Evolutionary conservation across 1,140 invertebrate species (phyloP).

Genomic region (Drosophila grimshawi): DNA sequence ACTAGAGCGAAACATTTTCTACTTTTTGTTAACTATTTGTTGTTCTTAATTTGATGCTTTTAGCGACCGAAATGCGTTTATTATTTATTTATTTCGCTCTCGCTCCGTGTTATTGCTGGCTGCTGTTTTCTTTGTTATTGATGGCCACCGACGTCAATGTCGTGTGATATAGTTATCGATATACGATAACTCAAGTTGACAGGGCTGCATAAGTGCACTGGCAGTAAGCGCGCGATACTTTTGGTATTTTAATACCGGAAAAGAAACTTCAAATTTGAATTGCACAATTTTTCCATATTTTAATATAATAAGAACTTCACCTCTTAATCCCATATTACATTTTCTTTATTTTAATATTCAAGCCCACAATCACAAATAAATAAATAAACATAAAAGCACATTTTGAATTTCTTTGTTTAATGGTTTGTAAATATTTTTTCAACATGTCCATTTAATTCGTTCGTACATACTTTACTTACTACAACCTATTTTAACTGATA

Average conservation of each 20-base stretch:
- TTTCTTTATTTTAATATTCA: background rate
- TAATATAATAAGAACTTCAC: too few species aligned
- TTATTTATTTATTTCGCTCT: slow-evolving; percentile 13
- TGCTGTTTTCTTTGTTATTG: slow-evolving; percentile 21
- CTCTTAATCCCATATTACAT: too few species aligned
- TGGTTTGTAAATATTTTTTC: slow-evolving; percentile 7
- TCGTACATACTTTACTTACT: slow-evolving; percentile 27
- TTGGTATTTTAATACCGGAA: slow-evolving; percentile 7
- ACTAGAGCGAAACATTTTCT: slow-evolving; percentile 78
- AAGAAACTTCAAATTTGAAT: background rate
- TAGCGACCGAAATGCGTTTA: slow-evolving; percentile 9
- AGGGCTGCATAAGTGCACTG: background rate
- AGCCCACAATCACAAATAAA: background rate
- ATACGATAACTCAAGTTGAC: background rate
- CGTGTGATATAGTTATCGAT: background rate
- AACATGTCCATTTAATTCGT: slow-evolving; percentile 44
- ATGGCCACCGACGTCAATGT: background rate
- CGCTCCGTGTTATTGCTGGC: background rate
- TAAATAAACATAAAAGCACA: background rate
- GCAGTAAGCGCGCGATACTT: background rate
- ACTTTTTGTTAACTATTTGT: slow-evolving; percentile 16
- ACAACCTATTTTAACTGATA: slow-evolving; percentile 22
- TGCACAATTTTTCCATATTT: too few species aligned
- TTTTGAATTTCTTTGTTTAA: background rate
- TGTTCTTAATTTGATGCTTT: slow-evolving; percentile 2